A percentile compares a stretch with the other conserved stretches of the same genome.
Evolutionary conservation across 1,140 invertebrate genomes (phyloP).

Genomic region (Magallana ariakensis): DNA sequence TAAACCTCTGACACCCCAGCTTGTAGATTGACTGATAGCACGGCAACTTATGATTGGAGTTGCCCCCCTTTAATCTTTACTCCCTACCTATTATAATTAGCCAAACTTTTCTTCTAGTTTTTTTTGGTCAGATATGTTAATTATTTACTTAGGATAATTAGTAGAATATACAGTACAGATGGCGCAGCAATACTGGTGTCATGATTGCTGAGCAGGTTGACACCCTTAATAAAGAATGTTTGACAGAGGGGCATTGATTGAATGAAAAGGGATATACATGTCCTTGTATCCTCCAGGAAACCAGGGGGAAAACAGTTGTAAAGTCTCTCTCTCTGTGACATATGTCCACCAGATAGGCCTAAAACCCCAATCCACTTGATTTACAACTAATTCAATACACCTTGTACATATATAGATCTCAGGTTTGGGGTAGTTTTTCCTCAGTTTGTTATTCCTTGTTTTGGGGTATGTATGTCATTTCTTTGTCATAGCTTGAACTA

Average conservation of each 20-base stretch:
- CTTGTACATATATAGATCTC: neutral
- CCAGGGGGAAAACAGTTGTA: neutral
- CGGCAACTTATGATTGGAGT: neutral
- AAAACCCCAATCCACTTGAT: neutral
- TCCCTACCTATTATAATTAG: neutral
- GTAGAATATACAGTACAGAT: neutral
- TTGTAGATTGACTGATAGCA: conserved; percentile 7
- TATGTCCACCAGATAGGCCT: neutral
- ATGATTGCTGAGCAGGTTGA: neutral
- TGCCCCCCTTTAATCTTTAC: neutral
- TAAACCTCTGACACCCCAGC: neutral
- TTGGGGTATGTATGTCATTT: conserved; percentile 29
- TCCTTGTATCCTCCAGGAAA: neutral
- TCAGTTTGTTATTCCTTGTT: neutral
- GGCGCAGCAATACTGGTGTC: neutral
- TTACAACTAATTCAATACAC: neutral
- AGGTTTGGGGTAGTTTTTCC: neutral
- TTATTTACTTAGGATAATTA: neutral
- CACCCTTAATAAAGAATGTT: neutral
- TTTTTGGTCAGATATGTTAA: neutral
- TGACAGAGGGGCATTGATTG: neutral
- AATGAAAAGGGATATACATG: neutral
- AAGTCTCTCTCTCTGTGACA: neutral
- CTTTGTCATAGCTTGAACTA: conserved; percentile 34
- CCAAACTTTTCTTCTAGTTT: neutral